phyloP scores from a whole-genome alignment of 2,797 vertebrate genomes.

The Balearica regulorum region DNA sequence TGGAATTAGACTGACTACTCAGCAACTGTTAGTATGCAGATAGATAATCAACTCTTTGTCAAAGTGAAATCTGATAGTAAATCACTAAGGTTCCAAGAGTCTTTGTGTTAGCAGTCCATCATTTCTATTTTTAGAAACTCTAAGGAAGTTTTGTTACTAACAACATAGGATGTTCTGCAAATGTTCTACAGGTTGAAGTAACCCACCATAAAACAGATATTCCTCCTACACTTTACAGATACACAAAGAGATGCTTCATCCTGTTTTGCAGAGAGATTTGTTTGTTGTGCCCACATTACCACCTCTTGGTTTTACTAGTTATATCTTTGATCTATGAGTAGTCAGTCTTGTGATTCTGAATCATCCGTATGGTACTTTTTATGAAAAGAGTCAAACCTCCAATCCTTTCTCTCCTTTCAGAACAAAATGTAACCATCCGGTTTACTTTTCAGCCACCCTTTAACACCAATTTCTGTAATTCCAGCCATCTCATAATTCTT shows the following conservation, averaged over 20 bases:
- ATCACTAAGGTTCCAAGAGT: neutral
- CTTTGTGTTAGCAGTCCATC: neutral
- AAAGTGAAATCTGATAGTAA: neutral
- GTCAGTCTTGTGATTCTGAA: slow-evolving; percentile 14
- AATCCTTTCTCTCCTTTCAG: neutral
- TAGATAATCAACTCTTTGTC: neutral
- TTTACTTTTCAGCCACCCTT: neutral
- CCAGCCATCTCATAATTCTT: neutral
- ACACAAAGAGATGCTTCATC: neutral
- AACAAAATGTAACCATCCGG: neutral
- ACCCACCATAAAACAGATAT: neutral
- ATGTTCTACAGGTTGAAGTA: neutral
- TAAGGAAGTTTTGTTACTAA: slow-evolving; percentile 36
- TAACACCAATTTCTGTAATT: neutral
- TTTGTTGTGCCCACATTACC: neutral
- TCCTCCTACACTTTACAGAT: slow-evolving; percentile 13
- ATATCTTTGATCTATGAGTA: neutral
- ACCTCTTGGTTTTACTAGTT: neutral
- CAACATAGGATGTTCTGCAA: slow-evolving; percentile 17
- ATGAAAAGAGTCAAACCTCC: neutral
- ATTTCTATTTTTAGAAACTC: slow-evolving; percentile 7
- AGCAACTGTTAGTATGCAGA: neutral
- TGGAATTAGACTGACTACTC: neutral
- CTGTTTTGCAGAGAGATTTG: neutral
- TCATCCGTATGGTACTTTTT: neutral